Percentiles rank a stretch among this genome's conserved stretches.
Evolutionary conservation across 2,888 invertebrate species (phyloP).

Genomic region (Macrosoma leucophasiata): DNA sequence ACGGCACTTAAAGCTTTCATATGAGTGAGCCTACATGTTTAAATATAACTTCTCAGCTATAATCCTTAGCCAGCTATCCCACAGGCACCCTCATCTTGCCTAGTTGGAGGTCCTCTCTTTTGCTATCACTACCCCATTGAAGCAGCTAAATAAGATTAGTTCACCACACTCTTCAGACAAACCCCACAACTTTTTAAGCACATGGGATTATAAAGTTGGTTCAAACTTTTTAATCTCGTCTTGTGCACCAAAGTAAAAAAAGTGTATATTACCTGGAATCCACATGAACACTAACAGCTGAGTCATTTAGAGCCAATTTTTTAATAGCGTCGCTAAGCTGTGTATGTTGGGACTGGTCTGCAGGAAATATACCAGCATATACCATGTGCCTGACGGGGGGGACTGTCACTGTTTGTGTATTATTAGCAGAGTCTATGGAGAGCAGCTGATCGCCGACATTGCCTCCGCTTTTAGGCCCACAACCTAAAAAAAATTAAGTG

Average conservation of each 20-base stretch:
- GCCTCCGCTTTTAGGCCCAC: slow-evolving; percentile 64
- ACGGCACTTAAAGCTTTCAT: too few relatives aligned
- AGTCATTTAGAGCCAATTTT: slow-evolving; percentile 94
- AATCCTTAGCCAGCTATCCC: too few relatives aligned
- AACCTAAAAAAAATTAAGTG: slow-evolving; percentile 53
- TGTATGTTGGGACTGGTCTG: slow-evolving; percentile 89
- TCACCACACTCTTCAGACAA: too few relatives aligned
- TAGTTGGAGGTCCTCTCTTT: too few relatives aligned
- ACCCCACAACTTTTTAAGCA: too few relatives aligned
- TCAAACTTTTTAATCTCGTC: too few relatives aligned
- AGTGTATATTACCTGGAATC: slow-evolving; percentile 83
- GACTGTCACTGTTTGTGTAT: slow-evolving; percentile 29
- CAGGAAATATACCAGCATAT: slow-evolving; percentile 84
- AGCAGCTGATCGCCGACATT: slow-evolving; percentile 61
- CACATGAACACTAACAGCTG: slow-evolving; percentile 86
- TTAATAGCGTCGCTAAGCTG: slow-evolving; percentile 88
- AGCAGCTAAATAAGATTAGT: slow-evolving; percentile 3
- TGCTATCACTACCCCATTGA: too few relatives aligned
- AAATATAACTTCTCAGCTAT: too few relatives aligned
- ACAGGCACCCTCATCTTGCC: too few relatives aligned
- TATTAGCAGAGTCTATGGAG: slow-evolving; percentile 42
- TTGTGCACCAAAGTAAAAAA: too few relatives aligned
- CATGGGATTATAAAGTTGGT: too few relatives aligned
- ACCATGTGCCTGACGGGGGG: slow-evolving; percentile 66
- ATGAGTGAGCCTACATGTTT: too few relatives aligned